Conservation (phyloP, 2,888 invertebrate species). For the Protodeltote pygarga region DNA sequence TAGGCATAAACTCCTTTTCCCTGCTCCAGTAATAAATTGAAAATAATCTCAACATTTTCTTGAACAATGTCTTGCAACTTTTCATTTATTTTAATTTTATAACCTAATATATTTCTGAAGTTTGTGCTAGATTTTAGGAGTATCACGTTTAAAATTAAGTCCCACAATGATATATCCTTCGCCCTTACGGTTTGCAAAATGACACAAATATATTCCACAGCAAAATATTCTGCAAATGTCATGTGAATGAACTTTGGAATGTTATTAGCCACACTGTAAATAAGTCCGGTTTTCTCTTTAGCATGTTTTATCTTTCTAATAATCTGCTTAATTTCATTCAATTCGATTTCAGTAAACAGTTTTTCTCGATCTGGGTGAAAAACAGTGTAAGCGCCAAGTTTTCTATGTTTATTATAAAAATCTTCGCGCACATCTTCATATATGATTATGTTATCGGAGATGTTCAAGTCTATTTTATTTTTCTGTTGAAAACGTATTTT, state of each 20-base stretch:
- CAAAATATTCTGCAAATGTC: slow-evolving; percentile 36
- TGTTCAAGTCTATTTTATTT: slow-evolving; percentile 24
- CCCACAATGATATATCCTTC: background rate
- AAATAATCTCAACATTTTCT: background rate
- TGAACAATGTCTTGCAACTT: background rate
- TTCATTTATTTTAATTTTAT: slow-evolving; percentile 6
- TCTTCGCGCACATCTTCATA: slow-evolving; percentile 3
- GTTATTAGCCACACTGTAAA: slow-evolving; percentile 15
- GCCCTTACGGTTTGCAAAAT: background rate
- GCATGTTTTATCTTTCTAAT: slow-evolving; percentile 6
- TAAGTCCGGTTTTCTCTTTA: slow-evolving; percentile 21
- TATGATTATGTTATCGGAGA: slow-evolving; percentile 16
- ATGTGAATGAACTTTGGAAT: slow-evolving; percentile 29
- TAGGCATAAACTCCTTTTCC: background rate
- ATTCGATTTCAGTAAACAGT: slow-evolving; percentile 7
- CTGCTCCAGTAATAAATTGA: slow-evolving; percentile 4
- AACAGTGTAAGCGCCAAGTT: slow-evolving; percentile 26
- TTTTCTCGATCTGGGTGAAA: slow-evolving; percentile 1
- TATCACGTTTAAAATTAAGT: slow-evolving; percentile 8
- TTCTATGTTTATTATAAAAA: slow-evolving; percentile 18
- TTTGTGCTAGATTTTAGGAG: background rate
- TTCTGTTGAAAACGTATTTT: slow-evolving; percentile 30
- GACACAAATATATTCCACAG: slow-evolving; percentile 12
- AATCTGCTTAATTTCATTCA: slow-evolving; percentile 5
- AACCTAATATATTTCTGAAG: background rate